Base-by-base conservation (phyloP, 2,888 invertebrate species). In the Pogonocherus hispidulus region DNA sequence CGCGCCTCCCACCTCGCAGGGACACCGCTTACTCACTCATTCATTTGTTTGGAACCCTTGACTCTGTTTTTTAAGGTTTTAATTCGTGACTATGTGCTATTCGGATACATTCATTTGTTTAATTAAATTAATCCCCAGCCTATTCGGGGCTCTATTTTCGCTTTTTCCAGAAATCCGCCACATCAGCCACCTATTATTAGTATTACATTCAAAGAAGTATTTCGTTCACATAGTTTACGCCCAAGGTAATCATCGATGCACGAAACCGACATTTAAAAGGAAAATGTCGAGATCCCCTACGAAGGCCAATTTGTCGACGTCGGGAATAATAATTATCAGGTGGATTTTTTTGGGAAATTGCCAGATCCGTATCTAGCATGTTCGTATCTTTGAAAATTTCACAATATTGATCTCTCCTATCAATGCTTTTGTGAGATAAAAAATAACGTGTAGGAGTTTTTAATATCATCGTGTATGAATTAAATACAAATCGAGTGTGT, bases 281-380 rank as follows among this genome's bases (percentile, higher is more conserved):
- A 27, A 54, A 27, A 54, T 9, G 27, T 54, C 18, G 16, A 32
- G 23, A 51, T 23, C 23, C 22, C n/a, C 22, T 14, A 54, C 27
- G 16, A 11, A 27, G 11, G 27, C 27, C 22, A 18, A 54, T 32
- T 18, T 27, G 9, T 32, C 18, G 52, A 18, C 27, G 52, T 52
- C 52, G 22, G 20, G 52, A 54, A 35, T 54, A 35, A 51, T 51
- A 52, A 52, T 52, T 51, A 51, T 22, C 23, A 14, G 35, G 32
- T 18, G 19, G n/a, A n/a, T 14, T 32, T 32, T 32, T 32, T 32
- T 3, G n/a, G n/a, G n/a, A n/a, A n/a, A n/a, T n/a, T n/a, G n/a
- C 27, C 27, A 27, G 8, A 27, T 27, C 27, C 27, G 3, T 27
- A 8, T n/a, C n/a, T 27, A 27, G 27, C 27, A 27, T 3, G 27